Conservation (phyloP, 2,888 invertebrate species). For the Notodonta dromedarius region DNA sequence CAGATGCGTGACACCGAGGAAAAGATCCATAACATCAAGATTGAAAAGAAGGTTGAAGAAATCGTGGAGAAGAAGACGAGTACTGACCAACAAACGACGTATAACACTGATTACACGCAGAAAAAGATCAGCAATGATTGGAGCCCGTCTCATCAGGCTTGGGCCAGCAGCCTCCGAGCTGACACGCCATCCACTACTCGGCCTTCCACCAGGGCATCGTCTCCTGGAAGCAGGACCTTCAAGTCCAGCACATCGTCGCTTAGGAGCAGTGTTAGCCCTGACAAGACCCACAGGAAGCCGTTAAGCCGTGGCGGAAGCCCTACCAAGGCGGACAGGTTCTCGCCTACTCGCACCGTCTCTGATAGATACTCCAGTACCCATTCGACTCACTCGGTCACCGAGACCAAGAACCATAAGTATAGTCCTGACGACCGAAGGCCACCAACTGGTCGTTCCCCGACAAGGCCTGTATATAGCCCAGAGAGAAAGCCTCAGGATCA, state of each 20-base stretch:
- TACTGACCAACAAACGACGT: slow-evolving; percentile 84
- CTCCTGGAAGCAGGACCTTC: slow-evolving; percentile 80
- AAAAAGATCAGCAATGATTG: slow-evolving; percentile 86
- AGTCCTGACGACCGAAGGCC: slow-evolving; percentile 56
- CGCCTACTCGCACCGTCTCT: slow-evolving; percentile 59
- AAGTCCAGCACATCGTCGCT: slow-evolving; percentile 81
- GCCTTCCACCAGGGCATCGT: slow-evolving; percentile 80
- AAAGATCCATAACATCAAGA: slow-evolving; percentile 45
- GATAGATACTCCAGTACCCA: slow-evolving; percentile 60
- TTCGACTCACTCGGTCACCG: slow-evolving; percentile 56
- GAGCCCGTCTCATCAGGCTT: slow-evolving; percentile 90
- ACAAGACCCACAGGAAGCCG: slow-evolving; percentile 65
- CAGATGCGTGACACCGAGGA: slow-evolving; percentile 45
- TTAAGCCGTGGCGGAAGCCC: slow-evolving; percentile 67
- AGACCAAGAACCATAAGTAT: slow-evolving; percentile 54
- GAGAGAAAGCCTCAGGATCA: slow-evolving; percentile 55
- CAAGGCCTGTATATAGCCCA: slow-evolving; percentile 55
- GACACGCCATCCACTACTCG: slow-evolving; percentile 84
- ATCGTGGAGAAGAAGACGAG: slow-evolving; percentile 57
- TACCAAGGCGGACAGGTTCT: slow-evolving; percentile 57
- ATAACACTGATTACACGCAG: slow-evolving; percentile 83
- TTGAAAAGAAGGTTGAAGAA: slow-evolving; percentile 56
- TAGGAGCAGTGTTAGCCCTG: slow-evolving; percentile 81
- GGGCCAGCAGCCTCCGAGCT: slow-evolving; percentile 88
- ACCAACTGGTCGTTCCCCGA: slow-evolving; percentile 56